phyloP scores from a whole-genome alignment of 2,888 invertebrate species.

The Lydus trimaculatus region DNA sequence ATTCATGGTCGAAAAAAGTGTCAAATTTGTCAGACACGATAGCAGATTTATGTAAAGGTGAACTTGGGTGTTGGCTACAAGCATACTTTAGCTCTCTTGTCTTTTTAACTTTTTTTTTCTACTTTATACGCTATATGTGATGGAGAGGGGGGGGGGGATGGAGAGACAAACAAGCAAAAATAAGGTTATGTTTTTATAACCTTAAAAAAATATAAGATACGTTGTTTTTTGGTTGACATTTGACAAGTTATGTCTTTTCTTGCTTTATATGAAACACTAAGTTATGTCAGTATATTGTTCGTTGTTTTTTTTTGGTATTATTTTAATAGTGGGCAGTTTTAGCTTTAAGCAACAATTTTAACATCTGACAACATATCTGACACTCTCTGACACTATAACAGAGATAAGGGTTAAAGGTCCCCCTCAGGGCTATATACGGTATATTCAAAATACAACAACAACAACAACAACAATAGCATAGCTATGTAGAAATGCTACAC shows the following conservation, averaged over 20 bases:
- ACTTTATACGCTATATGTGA: not conserved
- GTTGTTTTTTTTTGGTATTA: not conserved
- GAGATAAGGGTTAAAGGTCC: conserved; percentile 46
- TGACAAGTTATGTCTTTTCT: not conserved
- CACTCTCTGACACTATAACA: conserved; percentile 42
- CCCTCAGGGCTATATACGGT: conserved; percentile 22
- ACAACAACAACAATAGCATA: conserved; percentile 5
- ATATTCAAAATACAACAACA: conserved; percentile 16
- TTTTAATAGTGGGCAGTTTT: conserved; percentile 7
- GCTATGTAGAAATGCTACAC: not conserved
- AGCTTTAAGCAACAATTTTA: conserved; percentile 7
- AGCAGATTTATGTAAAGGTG: conserved; percentile 15
- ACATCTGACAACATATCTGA: conserved; percentile 40
- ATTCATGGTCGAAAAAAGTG: conserved; percentile 12
- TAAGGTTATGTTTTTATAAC: not conserved
- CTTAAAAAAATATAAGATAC: not conserved
- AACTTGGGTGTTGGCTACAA: conserved; percentile 6
- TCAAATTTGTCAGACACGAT: conserved; percentile 15
- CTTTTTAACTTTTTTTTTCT: not conserved
- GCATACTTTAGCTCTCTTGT: not conserved
- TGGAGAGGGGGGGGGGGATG: too few species aligned
- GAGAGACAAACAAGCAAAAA: not conserved
- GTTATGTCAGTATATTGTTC: conserved; percentile 6
- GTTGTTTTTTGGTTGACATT: not conserved
- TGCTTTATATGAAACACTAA: not conserved